Percentiles rank a stretch among this genome's conserved stretches.
Conservation (phyloP, 2,797 vertebrate genomes). For the Lepus oiostolus region DNA sequence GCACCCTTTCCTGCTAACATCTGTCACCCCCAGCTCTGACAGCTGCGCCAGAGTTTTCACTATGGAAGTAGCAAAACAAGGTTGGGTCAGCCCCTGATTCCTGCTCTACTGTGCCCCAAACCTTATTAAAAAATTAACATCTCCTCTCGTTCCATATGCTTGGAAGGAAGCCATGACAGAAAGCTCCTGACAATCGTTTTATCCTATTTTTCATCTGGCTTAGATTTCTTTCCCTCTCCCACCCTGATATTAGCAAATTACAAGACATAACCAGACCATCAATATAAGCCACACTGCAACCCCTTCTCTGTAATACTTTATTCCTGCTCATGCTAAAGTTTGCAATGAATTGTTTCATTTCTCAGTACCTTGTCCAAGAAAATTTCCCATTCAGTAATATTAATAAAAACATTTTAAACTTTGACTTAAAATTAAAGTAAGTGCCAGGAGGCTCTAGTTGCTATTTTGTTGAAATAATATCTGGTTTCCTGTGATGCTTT, state of each 20-base stretch:
- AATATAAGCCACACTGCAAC: constrained; percentile 29
- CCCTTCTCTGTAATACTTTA: neutral
- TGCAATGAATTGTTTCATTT: constrained; percentile 51
- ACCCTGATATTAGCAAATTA: constrained; percentile 68
- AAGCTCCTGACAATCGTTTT: constrained; percentile 80
- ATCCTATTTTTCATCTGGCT: constrained; percentile 81
- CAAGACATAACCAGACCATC: constrained; percentile 55
- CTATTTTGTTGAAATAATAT: constrained; percentile 88
- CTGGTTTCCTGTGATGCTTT: constrained; percentile 87
- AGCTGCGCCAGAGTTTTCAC: constrained; percentile 63
- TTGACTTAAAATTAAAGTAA: constrained; percentile 82
- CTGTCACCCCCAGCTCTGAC: constrained; percentile 67
- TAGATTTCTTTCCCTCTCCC: constrained; percentile 67
- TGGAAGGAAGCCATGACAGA: constrained; percentile 78
- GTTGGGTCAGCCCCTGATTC: constrained; percentile 58
- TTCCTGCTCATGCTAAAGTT: neutral
- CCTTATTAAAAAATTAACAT: constrained; percentile 81
- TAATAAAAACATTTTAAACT: constrained; percentile 78
- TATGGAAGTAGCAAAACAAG: constrained; percentile 67
- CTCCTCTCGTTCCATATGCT: constrained; percentile 80
- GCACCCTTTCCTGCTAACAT: constrained; percentile 57
- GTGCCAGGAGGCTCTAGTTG: constrained; percentile 84
- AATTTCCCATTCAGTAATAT: constrained; percentile 79
- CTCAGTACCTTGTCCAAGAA: constrained; percentile 64
- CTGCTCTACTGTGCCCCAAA: constrained; percentile 42